Conservation (phyloP, 30 jellyfish, hydroid and myxozoan genomes). For the Clytia hemisphaerica region DNA sequence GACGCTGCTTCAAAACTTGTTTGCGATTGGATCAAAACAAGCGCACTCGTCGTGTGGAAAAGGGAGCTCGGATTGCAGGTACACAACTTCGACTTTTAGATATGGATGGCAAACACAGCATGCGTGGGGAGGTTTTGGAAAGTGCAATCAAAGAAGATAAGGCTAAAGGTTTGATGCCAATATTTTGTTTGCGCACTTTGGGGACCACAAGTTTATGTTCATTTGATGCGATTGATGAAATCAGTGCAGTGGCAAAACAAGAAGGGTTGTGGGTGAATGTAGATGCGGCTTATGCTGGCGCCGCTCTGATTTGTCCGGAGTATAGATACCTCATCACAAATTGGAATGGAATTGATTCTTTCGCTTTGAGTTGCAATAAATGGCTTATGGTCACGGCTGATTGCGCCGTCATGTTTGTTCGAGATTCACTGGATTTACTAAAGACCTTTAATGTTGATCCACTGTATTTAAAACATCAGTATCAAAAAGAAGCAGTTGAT, state of each 20-base stretch:
- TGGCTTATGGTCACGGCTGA: constrained; percentile 9
- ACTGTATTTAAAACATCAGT: neutral
- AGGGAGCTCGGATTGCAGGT: constrained; percentile 11
- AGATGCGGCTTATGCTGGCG: constrained; percentile 50
- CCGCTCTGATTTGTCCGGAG: constrained; percentile 22
- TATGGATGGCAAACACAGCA: neutral
- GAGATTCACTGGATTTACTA: neutral
- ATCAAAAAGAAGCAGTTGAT: neutral
- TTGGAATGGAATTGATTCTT: constrained; percentile 15
- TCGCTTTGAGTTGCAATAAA: neutral
- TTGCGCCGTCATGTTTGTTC: constrained; percentile 18
- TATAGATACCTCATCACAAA: constrained; percentile 13
- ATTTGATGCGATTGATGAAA: constrained; percentile 5
- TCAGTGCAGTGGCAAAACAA: constrained; percentile 23
- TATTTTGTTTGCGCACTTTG: constrained; percentile 5
- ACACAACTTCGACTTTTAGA: neutral
- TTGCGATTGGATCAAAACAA: constrained; percentile 22
- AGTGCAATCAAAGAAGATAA: constrained; percentile 25
- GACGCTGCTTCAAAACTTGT: constrained; percentile 5
- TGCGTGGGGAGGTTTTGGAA: constrained; percentile 20
- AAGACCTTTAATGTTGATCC: constrained; percentile 4
- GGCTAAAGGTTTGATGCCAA: constrained; percentile 27
- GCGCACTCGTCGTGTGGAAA: constrained; percentile 26
- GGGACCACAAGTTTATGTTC: constrained; percentile 36
- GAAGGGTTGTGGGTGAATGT: constrained; percentile 31